Percentiles rank a stretch among this genome's conserved stretches.
Conservation (phyloP, 2,113 vertebrate species). For the Protomyctophum bolini region DNA sequence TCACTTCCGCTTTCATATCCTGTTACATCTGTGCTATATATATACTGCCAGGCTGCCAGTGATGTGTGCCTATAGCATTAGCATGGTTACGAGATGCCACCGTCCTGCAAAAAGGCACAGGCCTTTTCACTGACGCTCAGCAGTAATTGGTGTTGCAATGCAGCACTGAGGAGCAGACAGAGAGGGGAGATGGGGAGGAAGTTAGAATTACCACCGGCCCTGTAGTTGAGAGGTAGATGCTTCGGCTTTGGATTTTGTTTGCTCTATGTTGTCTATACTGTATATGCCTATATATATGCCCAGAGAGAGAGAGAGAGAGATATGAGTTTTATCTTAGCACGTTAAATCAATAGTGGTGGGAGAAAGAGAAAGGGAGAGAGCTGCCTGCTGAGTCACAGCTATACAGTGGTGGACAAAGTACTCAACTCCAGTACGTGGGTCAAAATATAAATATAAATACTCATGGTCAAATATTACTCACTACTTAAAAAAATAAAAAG, state of each 20-base stretch:
- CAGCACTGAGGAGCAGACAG: conserved; percentile 36
- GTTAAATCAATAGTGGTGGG: background rate
- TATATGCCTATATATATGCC: too few species aligned
- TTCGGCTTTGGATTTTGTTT: background rate
- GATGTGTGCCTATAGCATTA: conserved; percentile 45
- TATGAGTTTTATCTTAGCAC: background rate
- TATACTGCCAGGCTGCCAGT: conserved; percentile 24
- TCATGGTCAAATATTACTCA: too few species aligned
- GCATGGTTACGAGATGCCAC: conserved; percentile 60
- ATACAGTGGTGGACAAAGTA: background rate
- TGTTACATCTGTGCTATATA: conserved; percentile 39
- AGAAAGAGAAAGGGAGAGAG: background rate
- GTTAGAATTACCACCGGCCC: conserved; percentile 28
- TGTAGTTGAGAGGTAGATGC: background rate
- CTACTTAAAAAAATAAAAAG: too few species aligned
- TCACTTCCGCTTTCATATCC: conserved; percentile 53
- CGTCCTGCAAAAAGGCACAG: conserved; percentile 8
- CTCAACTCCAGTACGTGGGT: too few species aligned
- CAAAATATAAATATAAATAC: too few species aligned
- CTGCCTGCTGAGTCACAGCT: conserved; percentile 52
- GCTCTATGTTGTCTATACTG: background rate
- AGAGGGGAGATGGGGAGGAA: background rate
- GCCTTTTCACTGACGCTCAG: conserved; percentile 54
- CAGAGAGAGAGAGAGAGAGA: background rate
- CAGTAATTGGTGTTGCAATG: conserved; percentile 62